These are phyloP conservation scores for Leptopilina boulardi DNA, from an alignment of 1,140 invertebrate species.

Conservation along the genomic window DNA sequence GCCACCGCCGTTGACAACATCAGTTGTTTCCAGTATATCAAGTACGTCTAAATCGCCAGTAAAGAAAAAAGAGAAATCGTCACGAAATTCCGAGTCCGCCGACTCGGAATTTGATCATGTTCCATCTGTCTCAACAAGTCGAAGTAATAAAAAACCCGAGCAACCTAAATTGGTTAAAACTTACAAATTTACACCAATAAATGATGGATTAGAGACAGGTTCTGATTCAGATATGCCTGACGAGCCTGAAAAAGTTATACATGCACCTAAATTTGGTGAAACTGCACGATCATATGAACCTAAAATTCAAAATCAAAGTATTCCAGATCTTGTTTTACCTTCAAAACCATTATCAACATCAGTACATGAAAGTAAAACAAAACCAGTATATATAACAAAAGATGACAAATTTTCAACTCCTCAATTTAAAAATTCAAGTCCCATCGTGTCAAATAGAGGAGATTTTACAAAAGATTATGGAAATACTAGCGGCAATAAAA, in stretches of 20 bases:
- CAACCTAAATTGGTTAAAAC: constrained; percentile 68
- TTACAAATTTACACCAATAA: constrained; percentile 69
- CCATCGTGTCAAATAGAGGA: constrained; percentile 50
- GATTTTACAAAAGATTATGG: constrained; percentile 47
- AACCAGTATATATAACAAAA: constrained; percentile 48
- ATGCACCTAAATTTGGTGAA: constrained; percentile 50
- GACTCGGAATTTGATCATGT: constrained; percentile 55
- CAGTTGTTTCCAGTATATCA: constrained; percentile 37
- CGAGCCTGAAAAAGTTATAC: constrained; percentile 50
- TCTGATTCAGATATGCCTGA: constrained; percentile 75
- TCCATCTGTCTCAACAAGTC: constrained; percentile 40
- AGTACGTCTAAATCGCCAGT: constrained; percentile 53
- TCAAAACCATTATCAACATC: constrained; percentile 48
- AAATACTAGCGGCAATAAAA: constrained; percentile 48
- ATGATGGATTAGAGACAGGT: constrained; percentile 79
- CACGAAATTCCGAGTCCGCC: constrained; percentile 56
- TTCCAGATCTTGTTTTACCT: constrained; percentile 45
- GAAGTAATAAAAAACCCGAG: constrained; percentile 51
- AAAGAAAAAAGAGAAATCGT: constrained; percentile 54
- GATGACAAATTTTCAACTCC: constrained; percentile 58
- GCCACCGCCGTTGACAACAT: constrained; percentile 66
- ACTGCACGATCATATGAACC: constrained; percentile 47
- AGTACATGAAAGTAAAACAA: constrained; percentile 44
- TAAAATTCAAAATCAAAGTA: constrained; percentile 46
- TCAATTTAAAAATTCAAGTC: constrained; percentile 62